A percentile compares a stretch with the other conserved stretches of the same genome.
Evolutionary conservation across 2,888 invertebrate species (phyloP).

Genomic region (Ecdyonurus torrentis): DNA sequence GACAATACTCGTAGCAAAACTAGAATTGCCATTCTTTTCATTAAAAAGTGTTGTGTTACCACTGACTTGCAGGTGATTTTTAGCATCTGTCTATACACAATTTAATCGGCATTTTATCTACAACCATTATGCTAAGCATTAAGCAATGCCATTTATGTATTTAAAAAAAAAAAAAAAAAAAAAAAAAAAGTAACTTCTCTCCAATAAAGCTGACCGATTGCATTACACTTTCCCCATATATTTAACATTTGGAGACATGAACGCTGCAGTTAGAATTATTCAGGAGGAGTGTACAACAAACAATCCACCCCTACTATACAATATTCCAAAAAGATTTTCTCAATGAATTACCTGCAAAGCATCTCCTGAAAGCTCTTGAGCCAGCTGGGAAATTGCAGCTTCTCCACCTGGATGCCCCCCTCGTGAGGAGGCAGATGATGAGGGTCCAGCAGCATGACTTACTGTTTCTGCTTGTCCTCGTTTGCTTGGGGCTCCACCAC

Average conservation of each 20-base stretch:
- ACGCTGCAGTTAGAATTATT: too few relatives aligned
- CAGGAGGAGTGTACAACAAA: too few relatives aligned
- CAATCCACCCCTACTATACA: constrained; percentile 17
- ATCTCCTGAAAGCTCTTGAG: constrained; percentile 15
- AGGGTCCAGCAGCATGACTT: not conserved
- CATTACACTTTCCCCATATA: not conserved
- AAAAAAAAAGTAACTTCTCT: too few relatives aligned
- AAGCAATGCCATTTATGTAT: too few relatives aligned
- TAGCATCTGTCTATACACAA: not conserved
- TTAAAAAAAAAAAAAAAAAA: too few relatives aligned
- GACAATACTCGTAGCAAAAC: too few relatives aligned
- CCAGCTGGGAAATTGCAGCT: constrained; percentile 18
- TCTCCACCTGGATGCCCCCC: constrained; percentile 1
- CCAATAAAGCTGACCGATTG: too few relatives aligned
- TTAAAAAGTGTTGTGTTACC: not conserved
- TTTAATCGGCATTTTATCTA: not conserved
- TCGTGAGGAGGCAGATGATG: not conserved
- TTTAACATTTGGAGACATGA: too few relatives aligned
- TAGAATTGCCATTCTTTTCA: too few relatives aligned
- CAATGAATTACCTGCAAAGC: constrained; percentile 5
- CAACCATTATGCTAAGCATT: too few relatives aligned
- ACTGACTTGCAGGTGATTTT: not conserved
- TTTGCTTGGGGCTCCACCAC: constrained; percentile 1
- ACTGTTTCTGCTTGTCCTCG: constrained; percentile 1
- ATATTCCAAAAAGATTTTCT: constrained; percentile 16